Conservation (phyloP, 2,888 invertebrate genomes). For the Chrysomela aeneicollis region DNA sequence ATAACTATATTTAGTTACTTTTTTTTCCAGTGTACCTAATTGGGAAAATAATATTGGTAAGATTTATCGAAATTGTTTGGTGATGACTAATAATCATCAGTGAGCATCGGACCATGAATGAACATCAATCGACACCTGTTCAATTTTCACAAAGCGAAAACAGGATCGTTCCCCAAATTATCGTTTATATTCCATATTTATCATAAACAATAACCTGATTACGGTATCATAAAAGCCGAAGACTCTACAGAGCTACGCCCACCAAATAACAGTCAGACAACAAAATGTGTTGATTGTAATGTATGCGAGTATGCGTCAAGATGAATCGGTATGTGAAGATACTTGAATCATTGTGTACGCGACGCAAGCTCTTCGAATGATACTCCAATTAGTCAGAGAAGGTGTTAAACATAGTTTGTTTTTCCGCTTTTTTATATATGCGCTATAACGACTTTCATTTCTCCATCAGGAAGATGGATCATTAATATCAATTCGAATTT, state of each 20-base stretch:
- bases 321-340: constrained; percentile 7
- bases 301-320: neutral
- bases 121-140: neutral
- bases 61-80: too few species aligned
- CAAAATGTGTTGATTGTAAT: constrained; percentile 6
- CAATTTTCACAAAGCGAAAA: neutral
- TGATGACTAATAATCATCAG: too few species aligned
- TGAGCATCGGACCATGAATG: neutral
- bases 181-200: neutral
- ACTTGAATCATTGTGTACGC: neutral
- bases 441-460: neutral
- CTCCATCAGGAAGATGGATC: neutral
- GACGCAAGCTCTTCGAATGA: neutral
- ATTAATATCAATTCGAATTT: neutral
- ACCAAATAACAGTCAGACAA: neutral
- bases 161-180: neutral
- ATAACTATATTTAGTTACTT: too few species aligned
- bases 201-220: constrained; percentile 9
- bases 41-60: too few species aligned
- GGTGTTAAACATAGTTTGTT: neutral
- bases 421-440: neutral
- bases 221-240: neutral
- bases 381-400: neutral
- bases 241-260: constrained; percentile 10
- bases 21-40: too few species aligned